phyloP scores from a whole-genome alignment of 2,888 invertebrate species.

The Metacarcinus magister region DNA sequence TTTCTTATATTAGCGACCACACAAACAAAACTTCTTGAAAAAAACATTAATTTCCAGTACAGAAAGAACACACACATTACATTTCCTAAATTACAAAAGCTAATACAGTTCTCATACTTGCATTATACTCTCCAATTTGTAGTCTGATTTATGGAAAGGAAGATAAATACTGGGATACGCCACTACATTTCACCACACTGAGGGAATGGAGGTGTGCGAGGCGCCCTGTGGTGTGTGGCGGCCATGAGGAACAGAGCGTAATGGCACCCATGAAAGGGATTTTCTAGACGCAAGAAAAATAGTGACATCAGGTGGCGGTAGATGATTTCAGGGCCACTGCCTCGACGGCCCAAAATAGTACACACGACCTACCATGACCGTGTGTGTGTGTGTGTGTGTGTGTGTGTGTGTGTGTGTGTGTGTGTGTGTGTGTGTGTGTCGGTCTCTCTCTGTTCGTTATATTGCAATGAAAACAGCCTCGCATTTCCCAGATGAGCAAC shows the following conservation, averaged over 20 bases:
- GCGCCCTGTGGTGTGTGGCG: neutral
- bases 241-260: neutral
- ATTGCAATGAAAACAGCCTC: neutral
- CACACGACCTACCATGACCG: neutral
- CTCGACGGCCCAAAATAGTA: neutral
- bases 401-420: slow-evolving; percentile 13
- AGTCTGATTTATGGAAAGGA: no score
- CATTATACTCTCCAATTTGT: no score
- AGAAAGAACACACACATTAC: neutral
- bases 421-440: neutral
- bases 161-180: no score
- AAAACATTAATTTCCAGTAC: no score
- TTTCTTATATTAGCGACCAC: no score
- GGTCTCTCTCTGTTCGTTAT: neutral
- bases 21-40: no score
- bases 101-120: no score
- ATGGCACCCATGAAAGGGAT: neutral
- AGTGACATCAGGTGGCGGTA: neutral
- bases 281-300: neutral
- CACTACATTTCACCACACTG: no score
- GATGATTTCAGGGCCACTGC: neutral
- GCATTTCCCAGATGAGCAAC: neutral
- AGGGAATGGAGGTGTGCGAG: neutral
- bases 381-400: no score
- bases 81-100: neutral